Base-by-base conservation (phyloP, 1,140 invertebrate species). In the Drosophila rufa region DNA sequence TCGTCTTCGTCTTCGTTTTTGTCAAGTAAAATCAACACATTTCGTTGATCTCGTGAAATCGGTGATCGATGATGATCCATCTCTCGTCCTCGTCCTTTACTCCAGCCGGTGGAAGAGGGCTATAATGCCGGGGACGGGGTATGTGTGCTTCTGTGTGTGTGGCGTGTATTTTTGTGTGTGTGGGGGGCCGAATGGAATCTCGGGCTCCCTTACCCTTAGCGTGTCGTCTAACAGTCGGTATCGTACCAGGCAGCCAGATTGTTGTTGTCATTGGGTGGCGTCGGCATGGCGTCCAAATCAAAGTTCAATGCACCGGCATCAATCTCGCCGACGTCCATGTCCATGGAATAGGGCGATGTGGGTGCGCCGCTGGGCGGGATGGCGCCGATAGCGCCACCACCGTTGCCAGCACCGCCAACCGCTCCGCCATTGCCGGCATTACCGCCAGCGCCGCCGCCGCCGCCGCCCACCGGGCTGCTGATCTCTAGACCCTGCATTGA, bases 221-320 rank as follows among this genome's bases (percentile, higher is more conserved):
- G 17, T 17, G 30, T 83, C 53, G 33, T 89, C 53, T 96, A 99
- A 85, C 99, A 96, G 93, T 99, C 98, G 75, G 98, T 99, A 93
- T 99, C 98, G 94, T 98, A 98, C 98, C 98, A 98, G 82, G 97
- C 97, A 76, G 97, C 97, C 59, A 97, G 96, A 91, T 98, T 97
- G 92, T 96, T 97, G 93, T 98, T 97, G 92, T 98, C 97, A 82
- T 96, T 96, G 55, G 97, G 97, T 47, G 97, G 97, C 79, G 97
- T 96, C 56, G 96, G 96, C 92, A 97, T 95, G 85, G 96, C 95
- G 89, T 97, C 96, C 75, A 98, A 96, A 90, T 97, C 96, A 92
- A 98, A 97, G 91, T 96, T 96, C 67, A 97, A 93, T 92, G 96
- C 96, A 62, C 95, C 95, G 59, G 95, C 96, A 68, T 95, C 96